Evolutionary conservation across 2,113 vertebrate species (phyloP).

Genomic region (Vulpes vulpes): DNA sequence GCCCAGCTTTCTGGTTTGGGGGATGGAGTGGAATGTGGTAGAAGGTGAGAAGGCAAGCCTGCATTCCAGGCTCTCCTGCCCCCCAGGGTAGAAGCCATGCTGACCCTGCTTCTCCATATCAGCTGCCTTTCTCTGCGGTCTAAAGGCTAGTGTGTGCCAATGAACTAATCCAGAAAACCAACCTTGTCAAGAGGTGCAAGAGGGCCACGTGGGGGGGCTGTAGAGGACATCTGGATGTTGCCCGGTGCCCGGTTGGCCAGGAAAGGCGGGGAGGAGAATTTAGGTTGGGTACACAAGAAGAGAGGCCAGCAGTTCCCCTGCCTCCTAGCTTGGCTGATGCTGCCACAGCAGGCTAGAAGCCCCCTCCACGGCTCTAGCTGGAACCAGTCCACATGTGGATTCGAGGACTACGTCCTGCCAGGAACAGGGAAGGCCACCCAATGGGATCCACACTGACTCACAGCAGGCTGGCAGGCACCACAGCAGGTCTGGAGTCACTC

Average conservation of each 20-base stretch:
- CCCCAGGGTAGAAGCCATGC: neutral
- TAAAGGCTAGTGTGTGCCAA: neutral
- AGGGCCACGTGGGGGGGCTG: neutral
- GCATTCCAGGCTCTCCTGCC: neutral
- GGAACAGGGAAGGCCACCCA: neutral
- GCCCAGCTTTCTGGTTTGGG: neutral
- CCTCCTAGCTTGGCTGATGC: neutral
- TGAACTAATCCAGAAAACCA: neutral
- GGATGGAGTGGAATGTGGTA: neutral
- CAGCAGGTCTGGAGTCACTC: neutral
- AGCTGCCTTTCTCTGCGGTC: neutral
- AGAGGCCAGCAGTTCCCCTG: neutral
- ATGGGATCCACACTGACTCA: neutral
- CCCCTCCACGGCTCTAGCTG: neutral
- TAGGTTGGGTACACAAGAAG: neutral
- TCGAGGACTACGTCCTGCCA: neutral
- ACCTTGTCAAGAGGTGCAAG: neutral
- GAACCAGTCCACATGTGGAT: neutral
- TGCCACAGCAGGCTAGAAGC: rapidly evolving
- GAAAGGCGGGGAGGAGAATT: neutral
- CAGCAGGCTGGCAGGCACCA: neutral
- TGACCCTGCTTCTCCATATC: rapidly evolving
- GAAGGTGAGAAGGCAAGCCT: neutral
- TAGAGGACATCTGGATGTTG: neutral
- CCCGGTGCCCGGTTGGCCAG: neutral